phyloP scores from a whole-genome alignment of 2,797 vertebrate species.

The Synanceia verrucosa region DNA sequence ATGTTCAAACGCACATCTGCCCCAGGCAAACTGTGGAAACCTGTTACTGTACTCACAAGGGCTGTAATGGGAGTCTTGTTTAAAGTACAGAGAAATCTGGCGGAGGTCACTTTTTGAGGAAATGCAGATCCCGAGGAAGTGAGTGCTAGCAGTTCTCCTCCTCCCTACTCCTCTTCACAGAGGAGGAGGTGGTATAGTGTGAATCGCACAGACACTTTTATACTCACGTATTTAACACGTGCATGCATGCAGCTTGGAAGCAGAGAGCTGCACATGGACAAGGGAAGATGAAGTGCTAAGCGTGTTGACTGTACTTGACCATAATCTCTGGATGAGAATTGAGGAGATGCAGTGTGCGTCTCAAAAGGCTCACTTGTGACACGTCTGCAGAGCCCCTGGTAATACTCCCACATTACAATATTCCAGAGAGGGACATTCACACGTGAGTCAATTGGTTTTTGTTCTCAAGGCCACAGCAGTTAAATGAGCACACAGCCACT shows the following conservation, averaged over 20 bases:
- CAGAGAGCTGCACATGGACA: conserved; percentile 11
- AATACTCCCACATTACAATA: conserved; percentile 61
- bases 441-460: conserved; percentile 49
- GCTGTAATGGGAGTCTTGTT: conserved; percentile 79
- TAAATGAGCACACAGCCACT: conserved; percentile 33
- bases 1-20: conserved; percentile 56
- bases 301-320: conserved; percentile 65
- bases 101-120: conserved; percentile 74
- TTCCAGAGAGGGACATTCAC: conserved; percentile 49
- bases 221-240: conserved; percentile 37
- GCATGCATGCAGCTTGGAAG: conserved; percentile 32
- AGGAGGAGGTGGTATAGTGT: conserved; percentile 46
- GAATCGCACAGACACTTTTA: conserved; percentile 38
- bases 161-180: conserved; percentile 45
- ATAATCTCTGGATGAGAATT: conserved; percentile 63
- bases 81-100: conserved; percentile 74
- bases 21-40: conserved; percentile 55
- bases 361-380: conserved; percentile 50
- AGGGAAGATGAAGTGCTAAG: conserved; percentile 64
- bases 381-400: conserved; percentile 46
- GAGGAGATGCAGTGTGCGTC: conserved; percentile 57
- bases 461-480: conserved; percentile 43
- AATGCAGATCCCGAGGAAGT: conserved; percentile 72
- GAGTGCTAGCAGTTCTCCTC: conserved; percentile 49
- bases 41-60: conserved; percentile 76